Conservation (phyloP, 2,113 vertebrate genomes). For the Macroglossus sobrinus region DNA sequence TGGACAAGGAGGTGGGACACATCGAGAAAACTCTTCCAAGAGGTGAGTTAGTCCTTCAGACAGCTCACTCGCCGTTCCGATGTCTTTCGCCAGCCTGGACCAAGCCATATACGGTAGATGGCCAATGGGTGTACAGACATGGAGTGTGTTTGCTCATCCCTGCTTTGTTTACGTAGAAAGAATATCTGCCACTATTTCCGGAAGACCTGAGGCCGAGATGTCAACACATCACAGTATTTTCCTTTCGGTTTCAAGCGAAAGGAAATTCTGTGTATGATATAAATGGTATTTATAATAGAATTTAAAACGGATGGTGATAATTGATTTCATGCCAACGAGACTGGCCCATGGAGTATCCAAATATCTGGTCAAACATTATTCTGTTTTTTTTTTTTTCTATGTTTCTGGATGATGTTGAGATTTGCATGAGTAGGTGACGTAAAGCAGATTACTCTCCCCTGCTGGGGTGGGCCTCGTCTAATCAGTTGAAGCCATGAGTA, state of each 20-base stretch:
- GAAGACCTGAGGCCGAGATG: not conserved
- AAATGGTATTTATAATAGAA: not conserved
- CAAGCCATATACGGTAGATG: not conserved
- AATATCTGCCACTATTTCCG: not conserved
- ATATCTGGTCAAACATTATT: too few species aligned
- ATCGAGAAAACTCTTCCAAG: not conserved
- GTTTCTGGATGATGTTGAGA: not conserved
- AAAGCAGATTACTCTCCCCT: not conserved
- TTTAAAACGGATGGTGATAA: not conserved
- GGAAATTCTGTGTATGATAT: too few species aligned
- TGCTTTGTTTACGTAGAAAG: not conserved
- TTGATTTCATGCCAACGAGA: too few species aligned
- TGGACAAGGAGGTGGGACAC: not conserved
- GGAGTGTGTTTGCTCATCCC: not conserved
- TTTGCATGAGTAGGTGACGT: not conserved
- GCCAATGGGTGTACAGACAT: fast-evolving
- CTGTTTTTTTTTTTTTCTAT: not conserved
- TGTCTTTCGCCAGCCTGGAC: fast-evolving
- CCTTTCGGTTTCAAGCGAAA: not conserved
- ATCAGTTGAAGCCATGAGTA: not conserved
- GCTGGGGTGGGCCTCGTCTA: not conserved
- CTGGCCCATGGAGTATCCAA: not conserved
- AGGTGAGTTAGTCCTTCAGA: not conserved
- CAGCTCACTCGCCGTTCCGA: fast-evolving
- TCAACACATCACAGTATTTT: too few species aligned